These are phyloP conservation scores for Opisthograptis luteolata DNA, from an alignment of 2,888 invertebrate species.

Conservation along the genomic window DNA sequence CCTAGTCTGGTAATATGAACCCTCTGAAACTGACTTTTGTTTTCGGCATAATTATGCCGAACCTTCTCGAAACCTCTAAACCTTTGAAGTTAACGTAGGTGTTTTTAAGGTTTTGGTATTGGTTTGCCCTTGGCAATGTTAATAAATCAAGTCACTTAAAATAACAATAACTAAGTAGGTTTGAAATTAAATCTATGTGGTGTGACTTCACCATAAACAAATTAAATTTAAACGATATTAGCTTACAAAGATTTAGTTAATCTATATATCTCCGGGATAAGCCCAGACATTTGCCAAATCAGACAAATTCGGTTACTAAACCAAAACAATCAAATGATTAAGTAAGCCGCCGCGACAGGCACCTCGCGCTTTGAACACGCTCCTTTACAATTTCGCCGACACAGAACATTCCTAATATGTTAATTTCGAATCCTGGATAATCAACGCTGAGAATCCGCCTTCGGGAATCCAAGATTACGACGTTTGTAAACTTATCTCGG, in stretches of 20 bases:
- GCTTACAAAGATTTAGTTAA: neutral
- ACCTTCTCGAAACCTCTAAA: too few species aligned
- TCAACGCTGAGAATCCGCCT: conserved; percentile 72
- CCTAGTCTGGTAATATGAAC: too few species aligned
- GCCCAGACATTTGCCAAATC: conserved; percentile 11
- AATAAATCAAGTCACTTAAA: too few species aligned
- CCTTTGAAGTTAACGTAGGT: too few species aligned
- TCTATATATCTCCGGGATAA: neutral
- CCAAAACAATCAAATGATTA: conserved; percentile 16
- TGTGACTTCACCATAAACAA: neutral
- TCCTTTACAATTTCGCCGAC: conserved; percentile 29
- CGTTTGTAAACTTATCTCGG: conserved; percentile 81
- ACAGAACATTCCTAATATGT: conserved; percentile 66
- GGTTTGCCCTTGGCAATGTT: too few species aligned
- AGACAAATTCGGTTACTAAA: conserved; percentile 13
- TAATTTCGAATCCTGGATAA: conserved; percentile 79
- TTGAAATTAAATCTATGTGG: too few species aligned
- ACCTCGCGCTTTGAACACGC: conserved; percentile 17
- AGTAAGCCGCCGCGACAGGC: conserved; percentile 18
- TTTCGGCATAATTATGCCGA: too few species aligned
- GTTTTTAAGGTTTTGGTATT: too few species aligned
- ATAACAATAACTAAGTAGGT: too few species aligned
- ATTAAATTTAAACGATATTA: neutral
- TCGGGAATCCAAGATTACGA: conserved; percentile 75
- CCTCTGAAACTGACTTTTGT: too few species aligned